Conservation (phyloP, 2,888 invertebrate genomes). For the Lordiphosa fenestrarum region DNA sequence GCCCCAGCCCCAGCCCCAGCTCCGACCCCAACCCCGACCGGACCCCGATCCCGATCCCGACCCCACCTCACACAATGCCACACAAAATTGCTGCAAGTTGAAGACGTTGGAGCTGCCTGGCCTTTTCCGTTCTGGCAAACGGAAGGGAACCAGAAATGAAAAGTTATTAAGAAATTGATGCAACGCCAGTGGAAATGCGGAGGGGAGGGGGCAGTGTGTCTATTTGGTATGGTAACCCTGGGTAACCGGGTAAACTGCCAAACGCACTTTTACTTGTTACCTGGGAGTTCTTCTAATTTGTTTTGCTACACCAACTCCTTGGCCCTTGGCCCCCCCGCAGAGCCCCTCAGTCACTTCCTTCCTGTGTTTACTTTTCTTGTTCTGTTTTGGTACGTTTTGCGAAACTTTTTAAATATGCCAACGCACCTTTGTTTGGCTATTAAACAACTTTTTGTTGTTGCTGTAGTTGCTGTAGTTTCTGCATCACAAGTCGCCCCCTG, state of each 20-base stretch:
- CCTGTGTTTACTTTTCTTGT: constrained; percentile 16
- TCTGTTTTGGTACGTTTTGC: constrained; percentile 23
- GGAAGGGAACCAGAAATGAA: constrained; percentile 40
- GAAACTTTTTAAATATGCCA: constrained; percentile 23
- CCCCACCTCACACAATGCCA: constrained; percentile 67
- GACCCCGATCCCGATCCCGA: constrained; percentile 42
- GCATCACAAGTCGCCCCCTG: constrained; percentile 12
- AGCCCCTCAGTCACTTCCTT: constrained; percentile 34
- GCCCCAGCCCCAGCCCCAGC: constrained; percentile 39
- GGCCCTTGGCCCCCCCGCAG: background rate
- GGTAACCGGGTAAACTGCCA: constrained; percentile 30
- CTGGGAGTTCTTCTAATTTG: constrained; percentile 30
- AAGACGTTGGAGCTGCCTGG: constrained; percentile 14
- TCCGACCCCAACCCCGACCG: constrained; percentile 40
- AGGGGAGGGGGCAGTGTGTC: background rate
- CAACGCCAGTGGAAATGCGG: constrained; percentile 15
- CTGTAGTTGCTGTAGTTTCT: constrained; percentile 12
- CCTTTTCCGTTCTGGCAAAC: constrained; percentile 28
- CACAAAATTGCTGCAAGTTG: constrained; percentile 56
- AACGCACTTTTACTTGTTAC: constrained; percentile 50
- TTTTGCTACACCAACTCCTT: background rate
- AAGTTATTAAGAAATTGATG: constrained; percentile 72
- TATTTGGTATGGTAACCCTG: constrained; percentile 18
- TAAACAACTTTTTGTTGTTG: constrained; percentile 45
- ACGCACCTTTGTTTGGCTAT: constrained; percentile 39